Percentiles rank a stretch among this genome's conserved stretches.
Conservation (phyloP, 1,140 invertebrate genomes). For the Conus betulinus region DNA sequence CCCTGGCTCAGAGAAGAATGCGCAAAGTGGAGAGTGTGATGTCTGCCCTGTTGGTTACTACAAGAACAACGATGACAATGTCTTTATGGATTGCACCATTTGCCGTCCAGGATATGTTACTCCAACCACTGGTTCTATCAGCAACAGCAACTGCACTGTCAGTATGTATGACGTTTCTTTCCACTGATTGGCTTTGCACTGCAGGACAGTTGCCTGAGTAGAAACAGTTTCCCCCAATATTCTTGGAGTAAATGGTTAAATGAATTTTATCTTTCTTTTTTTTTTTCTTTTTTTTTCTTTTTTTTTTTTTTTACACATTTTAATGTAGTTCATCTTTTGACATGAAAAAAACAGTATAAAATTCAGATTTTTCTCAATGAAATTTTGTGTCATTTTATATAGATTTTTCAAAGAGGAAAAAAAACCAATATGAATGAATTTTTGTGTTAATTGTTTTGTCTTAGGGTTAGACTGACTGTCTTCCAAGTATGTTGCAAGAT, state of each 20-base stretch:
- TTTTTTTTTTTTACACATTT: background rate
- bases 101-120: conserved; percentile 21
- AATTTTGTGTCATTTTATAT: too few relatives aligned
- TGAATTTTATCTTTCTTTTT: too few relatives aligned
- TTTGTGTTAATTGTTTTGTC: too few relatives aligned
- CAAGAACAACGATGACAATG: conserved; percentile 50
- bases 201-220: background rate
- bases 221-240: too few relatives aligned
- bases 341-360: too few relatives aligned
- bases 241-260: too few relatives aligned
- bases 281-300: background rate
- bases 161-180: conserved; percentile 28
- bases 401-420: too few relatives aligned
- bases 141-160: conserved; percentile 12
- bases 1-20: conserved; percentile 28
- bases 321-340: background rate
- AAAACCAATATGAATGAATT: too few relatives aligned
- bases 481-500: too few relatives aligned
- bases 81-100: conserved; percentile 36
- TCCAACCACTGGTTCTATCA: background rate
- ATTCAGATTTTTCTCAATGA: too few relatives aligned
- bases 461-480: too few relatives aligned
- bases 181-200: background rate
- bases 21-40: background rate
- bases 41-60: conserved; percentile 34